Conservation (phyloP, 2,797 vertebrate species). For the Macrochelys suwanniensis region DNA sequence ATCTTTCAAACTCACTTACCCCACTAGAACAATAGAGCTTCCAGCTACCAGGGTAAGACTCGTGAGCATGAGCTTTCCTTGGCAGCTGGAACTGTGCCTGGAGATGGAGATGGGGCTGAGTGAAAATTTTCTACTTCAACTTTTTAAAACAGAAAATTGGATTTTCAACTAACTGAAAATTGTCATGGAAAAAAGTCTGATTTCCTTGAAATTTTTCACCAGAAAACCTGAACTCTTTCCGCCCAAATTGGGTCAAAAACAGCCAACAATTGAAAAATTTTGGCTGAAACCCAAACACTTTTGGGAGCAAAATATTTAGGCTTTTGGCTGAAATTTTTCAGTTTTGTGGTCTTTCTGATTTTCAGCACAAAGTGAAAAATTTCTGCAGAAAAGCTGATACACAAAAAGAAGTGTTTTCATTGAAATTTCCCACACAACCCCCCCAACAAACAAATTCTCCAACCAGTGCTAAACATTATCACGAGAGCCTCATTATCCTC, state of each 20-base stretch:
- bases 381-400: too few relatives aligned
- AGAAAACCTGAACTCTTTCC: not conserved
- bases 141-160: not conserved
- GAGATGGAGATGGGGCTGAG: not conserved
- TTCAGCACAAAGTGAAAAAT: not conserved
- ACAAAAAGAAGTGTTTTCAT: too few relatives aligned
- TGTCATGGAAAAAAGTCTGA: not conserved
- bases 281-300: not conserved
- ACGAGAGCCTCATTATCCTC: too few relatives aligned
- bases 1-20: not conserved
- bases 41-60: not conserved
- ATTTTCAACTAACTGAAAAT: not conserved
- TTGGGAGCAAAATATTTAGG: not conserved
- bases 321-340: not conserved
- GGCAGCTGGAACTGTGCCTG: not conserved
- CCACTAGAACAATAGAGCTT: not conserved
- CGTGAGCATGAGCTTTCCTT: not conserved
- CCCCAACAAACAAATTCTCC: too few relatives aligned
- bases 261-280: not conserved
- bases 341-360: not conserved
- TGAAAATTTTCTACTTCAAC: not conserved
- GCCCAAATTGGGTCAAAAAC: not conserved
- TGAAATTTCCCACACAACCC: too few relatives aligned
- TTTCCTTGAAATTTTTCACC: not conserved
- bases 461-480: too few relatives aligned